Evolutionary conservation across 2,797 vertebrate species (phyloP).

Genomic region (Gallirallus australis): DNA sequence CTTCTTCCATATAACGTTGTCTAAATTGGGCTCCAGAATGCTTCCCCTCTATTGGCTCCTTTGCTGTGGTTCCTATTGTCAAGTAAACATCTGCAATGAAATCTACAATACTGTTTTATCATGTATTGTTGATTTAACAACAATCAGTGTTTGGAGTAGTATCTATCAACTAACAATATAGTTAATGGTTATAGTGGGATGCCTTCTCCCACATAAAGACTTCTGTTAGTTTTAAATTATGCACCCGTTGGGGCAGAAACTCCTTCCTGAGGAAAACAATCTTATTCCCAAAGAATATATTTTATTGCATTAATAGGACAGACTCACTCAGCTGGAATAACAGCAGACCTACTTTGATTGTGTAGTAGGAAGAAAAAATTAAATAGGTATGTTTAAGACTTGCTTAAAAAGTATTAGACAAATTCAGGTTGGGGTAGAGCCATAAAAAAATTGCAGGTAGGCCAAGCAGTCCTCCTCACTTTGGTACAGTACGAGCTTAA

Average conservation of each 20-base stretch:
- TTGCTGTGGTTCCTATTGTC: background rate
- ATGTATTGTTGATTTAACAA: rapidly evolving
- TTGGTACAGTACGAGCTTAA: background rate
- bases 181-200: background rate
- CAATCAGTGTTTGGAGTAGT: background rate
- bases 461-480: background rate
- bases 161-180: background rate
- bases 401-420: background rate
- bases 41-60: background rate
- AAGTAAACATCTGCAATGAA: background rate
- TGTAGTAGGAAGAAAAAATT: background rate
- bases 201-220: background rate
- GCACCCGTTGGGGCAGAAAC: background rate
- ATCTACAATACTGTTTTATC: background rate
- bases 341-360: background rate
- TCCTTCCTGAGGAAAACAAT: background rate
- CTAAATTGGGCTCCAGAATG: background rate
- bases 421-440: background rate
- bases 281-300: background rate
- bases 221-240: conserved; percentile 8
- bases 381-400: background rate
- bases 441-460: background rate
- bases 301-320: background rate
- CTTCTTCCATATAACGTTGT: background rate
- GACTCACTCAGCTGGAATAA: conserved; percentile 3